Evolutionary conservation across 2,888 invertebrate species (phyloP).

Genomic region (Campoletis raptor): DNA sequence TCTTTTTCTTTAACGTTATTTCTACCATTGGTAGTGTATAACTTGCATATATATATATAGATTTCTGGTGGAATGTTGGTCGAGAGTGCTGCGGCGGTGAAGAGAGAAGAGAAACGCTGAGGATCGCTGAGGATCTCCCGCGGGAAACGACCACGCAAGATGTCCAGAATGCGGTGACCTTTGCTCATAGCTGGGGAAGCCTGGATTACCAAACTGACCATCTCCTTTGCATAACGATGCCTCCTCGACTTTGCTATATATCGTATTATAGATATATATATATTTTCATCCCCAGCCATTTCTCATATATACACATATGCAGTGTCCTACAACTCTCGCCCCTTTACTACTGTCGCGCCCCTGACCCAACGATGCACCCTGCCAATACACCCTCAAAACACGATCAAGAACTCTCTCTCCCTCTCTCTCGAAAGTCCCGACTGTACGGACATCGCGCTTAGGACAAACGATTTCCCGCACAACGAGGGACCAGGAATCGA

Average conservation of each 20-base stretch:
- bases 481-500: slow-evolving; percentile 42
- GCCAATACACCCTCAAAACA: slow-evolving; percentile 40
- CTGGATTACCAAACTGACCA: slow-evolving; percentile 83
- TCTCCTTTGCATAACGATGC: slow-evolving; percentile 84
- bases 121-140: slow-evolving; percentile 69
- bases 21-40: slow-evolving; percentile 20
- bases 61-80: slow-evolving; percentile 10
- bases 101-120: slow-evolving; percentile 23
- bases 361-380: slow-evolving; percentile 68
- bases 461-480: slow-evolving; percentile 24
- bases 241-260: slow-evolving; percentile 49
- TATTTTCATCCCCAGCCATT: slow-evolving; percentile 56
- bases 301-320: slow-evolving; percentile 33
- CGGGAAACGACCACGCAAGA: slow-evolving; percentile 81
- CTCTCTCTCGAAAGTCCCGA: background rate
- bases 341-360: slow-evolving; percentile 59
- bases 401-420: slow-evolving; percentile 50
- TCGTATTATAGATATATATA: slow-evolving; percentile 47
- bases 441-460: background rate
- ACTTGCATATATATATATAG: background rate
- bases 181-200: slow-evolving; percentile 74
- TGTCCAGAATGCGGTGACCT: slow-evolving; percentile 82
- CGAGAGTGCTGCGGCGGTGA: slow-evolving; percentile 43
- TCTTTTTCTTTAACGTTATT: slow-evolving; percentile 30
- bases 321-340: slow-evolving; percentile 40